phyloP scores from a whole-genome alignment of 2,113 vertebrate species.

The Hemibagrus wyckioides region DNA sequence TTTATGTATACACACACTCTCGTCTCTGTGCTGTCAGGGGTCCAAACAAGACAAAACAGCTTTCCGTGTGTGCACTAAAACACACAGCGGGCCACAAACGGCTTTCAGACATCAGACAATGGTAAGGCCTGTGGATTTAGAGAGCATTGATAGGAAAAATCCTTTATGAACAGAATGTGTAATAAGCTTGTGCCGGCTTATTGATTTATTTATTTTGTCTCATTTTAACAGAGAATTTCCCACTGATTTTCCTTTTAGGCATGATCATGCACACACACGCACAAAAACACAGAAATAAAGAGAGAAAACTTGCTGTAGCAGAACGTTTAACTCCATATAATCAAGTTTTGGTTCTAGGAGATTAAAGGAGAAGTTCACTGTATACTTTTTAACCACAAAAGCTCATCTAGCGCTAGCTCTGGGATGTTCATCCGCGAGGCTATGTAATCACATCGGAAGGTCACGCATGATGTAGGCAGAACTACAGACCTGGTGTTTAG shows the following conservation, averaged over 20 bases:
- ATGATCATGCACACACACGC: neutral
- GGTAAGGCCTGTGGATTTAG: conserved; percentile 17
- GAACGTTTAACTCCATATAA: neutral
- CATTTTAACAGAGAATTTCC: neutral
- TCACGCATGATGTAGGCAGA: too few species aligned
- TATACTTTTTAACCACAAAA: too few species aligned
- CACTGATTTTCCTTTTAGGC: neutral
- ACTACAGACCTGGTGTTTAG: too few species aligned
- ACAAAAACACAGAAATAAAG: neutral
- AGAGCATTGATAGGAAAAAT: conserved; percentile 24
- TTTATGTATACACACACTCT: conserved; percentile 7
- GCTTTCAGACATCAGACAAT: conserved; percentile 33
- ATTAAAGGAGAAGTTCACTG: too few species aligned
- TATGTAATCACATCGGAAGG: too few species aligned
- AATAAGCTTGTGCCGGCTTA: conserved; percentile 3
- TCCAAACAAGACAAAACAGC: conserved; percentile 40
- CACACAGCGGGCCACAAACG: conserved; percentile 21
- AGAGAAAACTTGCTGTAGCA: neutral
- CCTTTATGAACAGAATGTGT: conserved; percentile 16
- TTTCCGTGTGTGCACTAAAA: conserved; percentile 8
- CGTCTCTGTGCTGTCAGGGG: conserved; percentile 27
- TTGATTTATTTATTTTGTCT: conserved; percentile 27
- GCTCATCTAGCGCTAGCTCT: too few species aligned
- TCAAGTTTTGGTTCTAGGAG: neutral
- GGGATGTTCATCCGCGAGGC: too few species aligned